A percentile compares a stretch with the other conserved stretches of the same genome.
phyloP scores from a whole-genome alignment of 2,888 invertebrate genomes.

The Tribolium freemani region DNA sequence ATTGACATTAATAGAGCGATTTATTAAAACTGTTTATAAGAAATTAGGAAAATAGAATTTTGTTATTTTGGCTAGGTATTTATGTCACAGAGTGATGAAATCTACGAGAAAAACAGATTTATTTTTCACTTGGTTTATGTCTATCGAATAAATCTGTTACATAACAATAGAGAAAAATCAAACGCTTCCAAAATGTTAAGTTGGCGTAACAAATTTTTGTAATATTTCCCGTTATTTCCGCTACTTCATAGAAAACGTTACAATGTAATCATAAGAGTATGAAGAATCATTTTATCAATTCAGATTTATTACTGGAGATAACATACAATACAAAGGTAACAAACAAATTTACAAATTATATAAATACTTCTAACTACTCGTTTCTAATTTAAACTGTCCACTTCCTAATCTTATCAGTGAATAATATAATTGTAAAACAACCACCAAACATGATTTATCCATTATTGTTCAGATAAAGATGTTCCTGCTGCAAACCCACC shows the following conservation, averaged over 20 bases:
- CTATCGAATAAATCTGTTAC: neutral
- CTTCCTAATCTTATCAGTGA: neutral
- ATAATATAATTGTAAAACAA: neutral
- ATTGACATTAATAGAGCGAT: conserved; percentile 10
- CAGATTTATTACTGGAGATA: too few species aligned
- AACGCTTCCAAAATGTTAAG: neutral
- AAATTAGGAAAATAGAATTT: neutral
- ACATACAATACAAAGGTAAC: neutral
- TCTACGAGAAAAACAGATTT: neutral
- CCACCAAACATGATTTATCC: neutral
- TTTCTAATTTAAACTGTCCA: neutral
- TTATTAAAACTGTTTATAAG: conserved; percentile 2
- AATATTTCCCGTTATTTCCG: neutral
- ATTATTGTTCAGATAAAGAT: neutral
- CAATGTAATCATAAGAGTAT: too few species aligned
- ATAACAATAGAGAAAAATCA: neutral
- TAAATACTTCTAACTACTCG: neutral
- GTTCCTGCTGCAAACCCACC: neutral
- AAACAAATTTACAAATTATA: neutral
- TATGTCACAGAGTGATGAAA: neutral
- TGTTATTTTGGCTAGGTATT: neutral
- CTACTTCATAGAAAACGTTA: too few species aligned
- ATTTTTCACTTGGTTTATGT: neutral
- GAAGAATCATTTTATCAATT: too few species aligned
- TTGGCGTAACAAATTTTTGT: neutral